Evolutionary conservation across 2,888 invertebrate genomes (phyloP).

Genomic region (Lampropteryx suffumata): DNA sequence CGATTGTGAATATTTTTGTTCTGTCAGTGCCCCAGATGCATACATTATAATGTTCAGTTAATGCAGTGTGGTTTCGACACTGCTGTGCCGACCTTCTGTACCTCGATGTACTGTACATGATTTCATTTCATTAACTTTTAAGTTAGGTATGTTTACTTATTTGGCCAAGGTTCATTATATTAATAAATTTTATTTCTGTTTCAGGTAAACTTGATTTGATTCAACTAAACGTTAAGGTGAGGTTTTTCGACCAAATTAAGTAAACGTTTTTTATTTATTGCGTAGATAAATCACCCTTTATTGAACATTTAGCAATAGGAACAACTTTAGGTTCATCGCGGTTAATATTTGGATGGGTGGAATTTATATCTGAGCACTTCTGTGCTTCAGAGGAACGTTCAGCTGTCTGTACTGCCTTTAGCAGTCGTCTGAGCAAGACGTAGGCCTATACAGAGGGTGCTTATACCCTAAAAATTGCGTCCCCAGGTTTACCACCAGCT

Average conservation of each 20-base stretch:
- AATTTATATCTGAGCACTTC: too few relatives aligned
- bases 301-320: too few relatives aligned
- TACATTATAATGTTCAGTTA: conserved; percentile 63
- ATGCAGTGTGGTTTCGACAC: conserved; percentile 66
- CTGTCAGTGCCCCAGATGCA: conserved; percentile 66
- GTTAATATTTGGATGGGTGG: too few relatives aligned
- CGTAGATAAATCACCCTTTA: too few relatives aligned
- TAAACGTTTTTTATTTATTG: not conserved
- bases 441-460: too few relatives aligned
- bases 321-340: too few relatives aligned
- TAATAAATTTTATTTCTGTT: conserved; percentile 55
- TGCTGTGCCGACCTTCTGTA: conserved; percentile 61
- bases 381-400: too few relatives aligned
- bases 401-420: too few relatives aligned
- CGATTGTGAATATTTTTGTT: conserved; percentile 45
- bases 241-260: conserved; percentile 33
- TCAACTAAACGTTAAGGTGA: conserved; percentile 63
- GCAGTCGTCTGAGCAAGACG: too few relatives aligned
- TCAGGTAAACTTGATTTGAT: conserved; percentile 61
- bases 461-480: too few relatives aligned
- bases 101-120: conserved; percentile 45
- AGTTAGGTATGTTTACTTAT: conserved; percentile 36
- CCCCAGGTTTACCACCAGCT: too few relatives aligned
- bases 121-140: conserved; percentile 48
- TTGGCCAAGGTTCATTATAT: conserved; percentile 36